A percentile compares a stretch with the other conserved stretches of the same genome.
Conservation (phyloP, 1,140 invertebrate species). For the Drosophila mayri region DNA sequence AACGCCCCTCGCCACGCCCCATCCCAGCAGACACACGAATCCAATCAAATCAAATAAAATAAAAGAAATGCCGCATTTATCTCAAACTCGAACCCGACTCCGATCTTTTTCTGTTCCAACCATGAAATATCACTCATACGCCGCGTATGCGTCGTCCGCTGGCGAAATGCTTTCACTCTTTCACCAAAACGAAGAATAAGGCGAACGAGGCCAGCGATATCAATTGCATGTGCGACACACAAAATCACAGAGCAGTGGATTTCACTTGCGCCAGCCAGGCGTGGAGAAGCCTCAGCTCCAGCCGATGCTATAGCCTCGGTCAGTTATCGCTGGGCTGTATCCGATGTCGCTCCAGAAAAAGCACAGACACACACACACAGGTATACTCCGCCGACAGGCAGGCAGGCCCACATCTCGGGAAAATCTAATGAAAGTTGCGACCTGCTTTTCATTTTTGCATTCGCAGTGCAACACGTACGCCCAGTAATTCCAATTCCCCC, state of each 20-base stretch:
- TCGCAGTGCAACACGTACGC: constrained; percentile 64
- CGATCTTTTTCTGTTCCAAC: constrained; percentile 44
- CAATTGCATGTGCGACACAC: constrained; percentile 82
- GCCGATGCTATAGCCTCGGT: constrained; percentile 23
- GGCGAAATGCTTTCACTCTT: constrained; percentile 79
- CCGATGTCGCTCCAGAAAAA: constrained; percentile 67
- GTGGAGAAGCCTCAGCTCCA: constrained; percentile 25
- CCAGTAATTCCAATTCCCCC: constrained; percentile 18
- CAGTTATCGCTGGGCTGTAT: constrained; percentile 39
- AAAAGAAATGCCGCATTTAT: constrained; percentile 72
- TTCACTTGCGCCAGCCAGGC: constrained; percentile 67
- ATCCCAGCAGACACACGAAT: constrained; percentile 16
- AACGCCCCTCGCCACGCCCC: constrained; percentile 9
- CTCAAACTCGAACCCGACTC: constrained; percentile 39
- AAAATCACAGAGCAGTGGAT: constrained; percentile 67
- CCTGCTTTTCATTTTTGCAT: constrained; percentile 69
- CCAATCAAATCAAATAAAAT: constrained; percentile 43
- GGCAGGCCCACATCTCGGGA: constrained; percentile 30
- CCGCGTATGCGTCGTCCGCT: constrained; percentile 39
- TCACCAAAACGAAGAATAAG: constrained; percentile 62
- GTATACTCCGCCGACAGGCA: neutral
- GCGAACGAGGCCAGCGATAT: constrained; percentile 75
- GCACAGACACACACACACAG: neutral
- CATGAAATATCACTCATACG: constrained; percentile 67
- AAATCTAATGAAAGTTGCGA: constrained; percentile 82